Percentiles rank a stretch among this genome's conserved stretches.
Evolutionary conservation across 1,140 invertebrate species (phyloP).

Genomic region (Druon quercuslanigerum): DNA sequence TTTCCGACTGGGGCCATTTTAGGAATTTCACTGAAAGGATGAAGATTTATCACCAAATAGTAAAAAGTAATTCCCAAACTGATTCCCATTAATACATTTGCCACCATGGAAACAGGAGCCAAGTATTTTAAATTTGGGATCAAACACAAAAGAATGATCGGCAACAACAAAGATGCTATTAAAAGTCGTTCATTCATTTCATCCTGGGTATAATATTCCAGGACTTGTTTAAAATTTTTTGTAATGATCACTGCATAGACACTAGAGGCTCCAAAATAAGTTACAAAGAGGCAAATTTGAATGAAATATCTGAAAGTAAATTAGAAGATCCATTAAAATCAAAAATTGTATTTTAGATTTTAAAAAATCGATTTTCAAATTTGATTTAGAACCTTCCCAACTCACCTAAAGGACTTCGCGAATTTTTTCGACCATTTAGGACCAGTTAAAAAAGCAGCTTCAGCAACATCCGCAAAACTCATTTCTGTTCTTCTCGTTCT

Average conservation of each 20-base stretch:
- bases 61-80: constrained; percentile 86
- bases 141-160: constrained; percentile 83
- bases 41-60: constrained; percentile 80
- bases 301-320: constrained; percentile 56
- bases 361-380: not conserved
- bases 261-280: constrained; percentile 88
- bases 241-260: constrained; percentile 87
- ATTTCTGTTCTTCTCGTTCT: constrained; percentile 81
- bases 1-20: constrained; percentile 67
- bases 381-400: constrained; percentile 60
- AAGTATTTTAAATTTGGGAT: constrained; percentile 86
- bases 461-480: constrained; percentile 85
- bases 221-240: constrained; percentile 81
- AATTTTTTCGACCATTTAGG: constrained; percentile 79
- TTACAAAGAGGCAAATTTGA: constrained; percentile 76
- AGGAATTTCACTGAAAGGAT: constrained; percentile 66
- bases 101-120: constrained; percentile 86
- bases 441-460: constrained; percentile 81
- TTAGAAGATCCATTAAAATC: constrained; percentile 5
- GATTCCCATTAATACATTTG: constrained; percentile 84
- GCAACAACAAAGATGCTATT: constrained; percentile 79
- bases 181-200: constrained; percentile 71
- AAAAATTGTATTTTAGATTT: not conserved
- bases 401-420: constrained; percentile 76
- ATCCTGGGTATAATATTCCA: constrained; percentile 71